Percentiles rank a stretch among this genome's conserved stretches.
Conservation (phyloP, 2,113 vertebrate genomes). For the Rallus limicola region DNA sequence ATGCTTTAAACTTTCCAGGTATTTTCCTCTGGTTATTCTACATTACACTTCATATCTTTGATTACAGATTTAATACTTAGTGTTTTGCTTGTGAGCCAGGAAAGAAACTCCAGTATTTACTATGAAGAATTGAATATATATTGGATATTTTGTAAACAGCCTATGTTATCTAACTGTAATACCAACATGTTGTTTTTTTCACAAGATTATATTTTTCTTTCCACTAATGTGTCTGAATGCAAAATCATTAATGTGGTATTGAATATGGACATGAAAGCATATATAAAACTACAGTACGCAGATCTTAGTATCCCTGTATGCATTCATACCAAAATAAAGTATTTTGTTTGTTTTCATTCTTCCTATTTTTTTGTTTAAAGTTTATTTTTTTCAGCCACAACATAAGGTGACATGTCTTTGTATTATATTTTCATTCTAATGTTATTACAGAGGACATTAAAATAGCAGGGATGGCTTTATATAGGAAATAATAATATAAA, state of each 20-base stretch:
- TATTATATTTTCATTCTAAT: neutral
- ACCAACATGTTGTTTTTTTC: neutral
- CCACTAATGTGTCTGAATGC: neutral
- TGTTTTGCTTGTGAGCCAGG: neutral
- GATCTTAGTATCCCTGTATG: neutral
- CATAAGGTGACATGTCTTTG: rapidly evolving
- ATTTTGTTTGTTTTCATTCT: neutral
- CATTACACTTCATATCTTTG: neutral
- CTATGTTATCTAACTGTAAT: neutral
- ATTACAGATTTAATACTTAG: neutral
- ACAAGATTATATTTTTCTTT: neutral
- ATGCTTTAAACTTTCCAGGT: neutral
- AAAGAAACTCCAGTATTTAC: neutral
- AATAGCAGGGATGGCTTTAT: neutral
- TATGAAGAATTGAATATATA: neutral
- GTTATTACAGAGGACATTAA: neutral
- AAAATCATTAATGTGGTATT: neutral
- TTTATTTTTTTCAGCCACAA: neutral
- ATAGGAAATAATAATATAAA: neutral
- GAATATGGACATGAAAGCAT: neutral
- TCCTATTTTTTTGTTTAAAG: neutral
- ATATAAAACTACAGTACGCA: neutral
- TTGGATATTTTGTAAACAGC: neutral
- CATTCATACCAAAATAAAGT: neutral
- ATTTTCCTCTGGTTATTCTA: neutral